Percentiles rank a stretch among this genome's conserved stretches.
Evolutionary conservation across 64 coral and sea anemone genomes (phyloP).

Genomic region (Porites lutea): DNA sequence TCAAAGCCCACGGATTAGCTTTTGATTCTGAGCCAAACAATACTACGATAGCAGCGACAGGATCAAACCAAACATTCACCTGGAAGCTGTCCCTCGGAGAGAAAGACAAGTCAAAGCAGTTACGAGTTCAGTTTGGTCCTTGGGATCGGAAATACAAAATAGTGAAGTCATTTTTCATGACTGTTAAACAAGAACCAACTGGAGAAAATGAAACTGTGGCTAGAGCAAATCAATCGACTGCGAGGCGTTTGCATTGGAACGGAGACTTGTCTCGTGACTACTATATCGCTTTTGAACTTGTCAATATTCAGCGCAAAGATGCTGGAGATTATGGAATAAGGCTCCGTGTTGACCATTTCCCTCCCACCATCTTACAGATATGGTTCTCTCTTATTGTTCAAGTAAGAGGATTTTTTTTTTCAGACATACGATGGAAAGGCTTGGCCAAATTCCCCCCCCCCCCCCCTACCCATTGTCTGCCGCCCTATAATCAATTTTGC

Average conservation of each 20-base stretch:
- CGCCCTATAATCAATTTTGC: no score
- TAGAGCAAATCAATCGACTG: not conserved
- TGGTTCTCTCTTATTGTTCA: not conserved
- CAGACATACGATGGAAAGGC: no score
- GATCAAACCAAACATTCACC: constrained; percentile 17
- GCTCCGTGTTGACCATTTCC: not conserved
- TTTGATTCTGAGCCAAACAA: not conserved
- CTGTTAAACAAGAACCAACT: not conserved
- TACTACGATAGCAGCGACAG: not conserved
- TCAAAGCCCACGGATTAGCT: not conserved
- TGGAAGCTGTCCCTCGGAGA: constrained; percentile 2
- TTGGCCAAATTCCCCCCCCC: no score
- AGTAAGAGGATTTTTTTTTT: not conserved
- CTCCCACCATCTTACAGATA: not conserved
- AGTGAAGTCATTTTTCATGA: not conserved
- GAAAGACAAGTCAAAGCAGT: not conserved
- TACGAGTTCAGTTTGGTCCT: not conserved
- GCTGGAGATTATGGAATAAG: constrained; percentile 4
- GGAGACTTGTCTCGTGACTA: no score
- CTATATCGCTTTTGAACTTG: not conserved
- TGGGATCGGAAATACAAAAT: not conserved
- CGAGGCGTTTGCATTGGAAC: no score
- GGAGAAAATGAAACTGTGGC: not conserved
- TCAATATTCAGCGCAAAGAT: not conserved
- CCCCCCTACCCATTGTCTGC: no score